phyloP scores from a whole-genome alignment of 2,797 vertebrate species.

The Macroramphosus scolopax region DNA sequence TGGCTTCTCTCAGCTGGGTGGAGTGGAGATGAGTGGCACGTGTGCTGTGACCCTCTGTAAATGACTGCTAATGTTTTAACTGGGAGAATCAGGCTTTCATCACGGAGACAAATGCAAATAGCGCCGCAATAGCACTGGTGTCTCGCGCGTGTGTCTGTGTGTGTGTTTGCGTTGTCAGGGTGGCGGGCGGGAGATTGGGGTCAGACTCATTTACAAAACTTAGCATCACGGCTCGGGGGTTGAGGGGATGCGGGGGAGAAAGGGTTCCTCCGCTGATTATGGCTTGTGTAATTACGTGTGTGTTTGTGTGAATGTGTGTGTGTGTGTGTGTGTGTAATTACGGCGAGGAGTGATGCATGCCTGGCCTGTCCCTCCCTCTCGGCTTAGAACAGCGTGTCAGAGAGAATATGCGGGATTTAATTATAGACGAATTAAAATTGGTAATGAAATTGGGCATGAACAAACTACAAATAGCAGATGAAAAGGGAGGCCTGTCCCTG shows the following conservation, averaged over 20 bases:
- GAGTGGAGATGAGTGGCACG: constrained; percentile 66
- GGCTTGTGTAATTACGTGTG: constrained; percentile 77
- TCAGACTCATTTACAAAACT: constrained; percentile 99
- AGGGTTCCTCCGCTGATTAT: constrained; percentile 96
- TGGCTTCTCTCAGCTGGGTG: constrained; percentile 22
- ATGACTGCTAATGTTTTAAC: constrained; percentile 99
- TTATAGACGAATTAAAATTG: constrained; percentile 99
- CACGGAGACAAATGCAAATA: constrained; percentile 97
- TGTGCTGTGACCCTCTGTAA: constrained; percentile 90
- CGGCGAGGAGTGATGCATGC: constrained; percentile 94
- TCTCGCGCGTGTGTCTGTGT: constrained; percentile 36
- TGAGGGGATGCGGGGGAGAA: constrained; percentile 84
- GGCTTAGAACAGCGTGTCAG: constrained; percentile 94
- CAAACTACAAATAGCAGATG: constrained; percentile 89
- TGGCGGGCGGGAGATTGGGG: constrained; percentile 99
- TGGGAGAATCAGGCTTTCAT: constrained; percentile 99
- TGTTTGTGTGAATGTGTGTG: constrained; percentile 30
- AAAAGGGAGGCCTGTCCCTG: constrained; percentile 83
- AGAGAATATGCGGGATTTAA: constrained; percentile 99
- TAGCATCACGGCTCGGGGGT: constrained; percentile 92
- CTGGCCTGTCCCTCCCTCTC: constrained; percentile 95
- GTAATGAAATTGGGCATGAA: constrained; percentile 99
- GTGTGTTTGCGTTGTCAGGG: constrained; percentile 77
- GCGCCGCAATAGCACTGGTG: constrained; percentile 66
- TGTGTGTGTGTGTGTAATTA: constrained; percentile 85